Evolutionary conservation across 2,888 invertebrate genomes (phyloP), one percentile per base, ranked within the genome.

Genomic region (Agrotis puta): DNA sequence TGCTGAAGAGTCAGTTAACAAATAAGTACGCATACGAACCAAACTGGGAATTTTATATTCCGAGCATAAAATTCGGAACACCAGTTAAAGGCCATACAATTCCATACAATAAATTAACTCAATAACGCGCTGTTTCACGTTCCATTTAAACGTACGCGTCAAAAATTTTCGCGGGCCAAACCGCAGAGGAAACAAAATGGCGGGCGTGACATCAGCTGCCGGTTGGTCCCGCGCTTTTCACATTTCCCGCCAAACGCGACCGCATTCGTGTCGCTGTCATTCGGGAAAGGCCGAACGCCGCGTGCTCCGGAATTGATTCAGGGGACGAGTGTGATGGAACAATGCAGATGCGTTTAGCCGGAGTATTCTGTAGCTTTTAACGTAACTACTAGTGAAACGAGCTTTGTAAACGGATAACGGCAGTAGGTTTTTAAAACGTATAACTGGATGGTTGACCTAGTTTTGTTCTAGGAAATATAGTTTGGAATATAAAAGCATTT

Each of bases 271-370:
- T 85, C 85, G 85, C 85, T 87, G 85, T 85, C 88, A 88, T 88
- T 87, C 79, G 65, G 33, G 18, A 51, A 54, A 72, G 64, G 81
- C 75, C 67, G 74, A 83, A 82, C 68, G 69, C 71, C 72, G 69
- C 70, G 59, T 87, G 86, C 86, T 83, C 87, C 85, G 88, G 89
- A 92, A 91, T 90, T 91, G 91, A 92, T 92, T 92, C 90, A 85
- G 84, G 87, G 83, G 80, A 85, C 85, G 73, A 92, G 89, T 90
- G 88, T 92, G 89, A 93, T 93, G 92, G 92, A 90, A 89, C 91
- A 89, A 89, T 92, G 92, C 90, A 85, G 91, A 88, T 90, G 90
- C 89, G 90, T 92, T 92, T 90, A 91, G 83, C 85, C 85, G 77
- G 84, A 89, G 88, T 64, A 77, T 77, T 80, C 80, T 79, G 83